Evolutionary conservation across 1,140 invertebrate genomes (phyloP), one percentile per base, ranked within the genome.

Genomic region (Drosophila subpulchrella): DNA sequence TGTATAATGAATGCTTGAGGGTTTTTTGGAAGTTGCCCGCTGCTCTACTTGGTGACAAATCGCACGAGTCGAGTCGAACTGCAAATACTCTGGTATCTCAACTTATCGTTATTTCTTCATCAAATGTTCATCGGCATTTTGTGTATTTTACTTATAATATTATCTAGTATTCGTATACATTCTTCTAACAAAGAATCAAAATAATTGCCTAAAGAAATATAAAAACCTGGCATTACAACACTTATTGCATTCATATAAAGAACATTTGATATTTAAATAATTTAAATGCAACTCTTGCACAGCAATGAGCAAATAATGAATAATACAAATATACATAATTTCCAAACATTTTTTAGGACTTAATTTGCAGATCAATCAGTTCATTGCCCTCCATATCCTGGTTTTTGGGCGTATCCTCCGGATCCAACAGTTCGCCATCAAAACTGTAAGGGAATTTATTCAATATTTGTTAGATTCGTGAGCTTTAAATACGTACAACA

Each of bases 301-400:
- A 34, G 48, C 48, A 51, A 48, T 30, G 4, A 30, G 13, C 13
- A 3, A 30, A 4, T 30, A 8, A 3, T 32, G 3, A 15, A 32
- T 1, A 48, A n/a, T 11, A 15, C 0, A 50, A 8, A 3, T 27
- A 11, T 6, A 32, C 15, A 34, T 11, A 11, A n/a, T 27, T 48
- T 24, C 12, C 2, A 20, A 27, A n/a, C 0, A 39, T 13, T 27
- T 27, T 30, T 30, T 50, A 68, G 0, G 11, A 6, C 17, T 63
- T 84, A 0, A 34, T 17, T n/a, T 73, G 57, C 6, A 90, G 59
- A 73, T 91, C 90, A 38, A 91, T 81, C 47, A 81, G 71, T 72
- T 91, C 90, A 51, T 84, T 90, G 20, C 86, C 82, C 67, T 91
- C 90, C 75, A 91, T 88, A 12, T 91, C 85, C 27, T 91, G 75